These are phyloP conservation scores for Terrapene triunguis DNA, from an alignment of 2,113 vertebrate species.

Conservation along the genomic window DNA sequence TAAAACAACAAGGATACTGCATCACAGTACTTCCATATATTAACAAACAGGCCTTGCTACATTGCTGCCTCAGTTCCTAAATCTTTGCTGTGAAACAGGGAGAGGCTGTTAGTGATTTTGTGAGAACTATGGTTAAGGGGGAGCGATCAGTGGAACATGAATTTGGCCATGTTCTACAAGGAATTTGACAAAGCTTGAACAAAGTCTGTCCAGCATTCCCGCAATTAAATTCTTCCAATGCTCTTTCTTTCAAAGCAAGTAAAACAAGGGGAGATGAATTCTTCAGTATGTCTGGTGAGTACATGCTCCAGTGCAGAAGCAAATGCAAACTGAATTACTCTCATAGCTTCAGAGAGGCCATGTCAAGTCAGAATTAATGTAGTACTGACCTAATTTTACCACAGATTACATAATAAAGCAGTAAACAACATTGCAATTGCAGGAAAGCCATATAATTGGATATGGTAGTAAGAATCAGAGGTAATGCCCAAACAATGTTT, in stretches of 20 bases:
- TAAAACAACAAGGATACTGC: not conserved
- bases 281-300: slow-evolving; percentile 40
- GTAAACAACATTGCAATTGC: not conserved
- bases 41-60: not conserved
- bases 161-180: not conserved
- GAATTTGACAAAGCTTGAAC: slow-evolving; percentile 17
- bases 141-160: slow-evolving; percentile 18
- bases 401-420: slow-evolving; percentile 47
- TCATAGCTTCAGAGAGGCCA: slow-evolving; percentile 52
- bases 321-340: slow-evolving; percentile 67
- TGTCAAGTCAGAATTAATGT: slow-evolving; percentile 57
- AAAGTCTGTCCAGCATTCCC: slow-evolving; percentile 7
- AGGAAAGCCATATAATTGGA: not conserved
- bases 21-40: not conserved
- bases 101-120: slow-evolving; percentile 7
- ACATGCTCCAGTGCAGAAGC: slow-evolving; percentile 44
- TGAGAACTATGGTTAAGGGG: not conserved
- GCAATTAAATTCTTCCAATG: slow-evolving; percentile 48
- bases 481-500: not conserved
- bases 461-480: not conserved
- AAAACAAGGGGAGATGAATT: slow-evolving; percentile 60
- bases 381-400: slow-evolving; percentile 54
- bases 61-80: not conserved
- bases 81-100: not conserved
- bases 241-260: slow-evolving; percentile 54